Conservation (phyloP, 2,113 vertebrate genomes). For the Meles meles region DNA sequence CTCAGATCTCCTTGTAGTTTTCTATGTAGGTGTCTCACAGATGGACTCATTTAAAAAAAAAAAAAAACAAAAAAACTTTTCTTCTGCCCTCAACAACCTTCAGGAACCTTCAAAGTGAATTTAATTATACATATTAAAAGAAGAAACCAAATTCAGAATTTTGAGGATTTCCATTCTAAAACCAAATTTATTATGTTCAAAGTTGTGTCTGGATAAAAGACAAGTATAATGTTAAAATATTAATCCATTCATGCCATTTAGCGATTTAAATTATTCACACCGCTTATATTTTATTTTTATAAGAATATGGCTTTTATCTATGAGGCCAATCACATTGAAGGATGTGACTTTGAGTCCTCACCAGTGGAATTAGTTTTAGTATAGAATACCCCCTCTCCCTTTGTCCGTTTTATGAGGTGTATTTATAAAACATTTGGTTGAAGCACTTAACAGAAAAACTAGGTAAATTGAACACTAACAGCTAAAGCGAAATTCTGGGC, state of each 20-base stretch:
- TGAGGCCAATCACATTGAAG: slow-evolving; percentile 61
- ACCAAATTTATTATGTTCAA: slow-evolving; percentile 79
- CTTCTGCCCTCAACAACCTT: slow-evolving; percentile 45
- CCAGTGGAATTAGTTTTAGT: slow-evolving; percentile 52
- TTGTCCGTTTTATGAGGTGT: slow-evolving; percentile 48
- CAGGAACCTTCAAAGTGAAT: slow-evolving; percentile 52
- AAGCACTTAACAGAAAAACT: slow-evolving; percentile 35
- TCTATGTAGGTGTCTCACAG: not conserved
- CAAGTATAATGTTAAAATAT: slow-evolving; percentile 78
- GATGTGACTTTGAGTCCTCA: slow-evolving; percentile 53
- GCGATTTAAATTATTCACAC: slow-evolving; percentile 78
- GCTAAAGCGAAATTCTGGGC: slow-evolving; percentile 29
- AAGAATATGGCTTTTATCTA: slow-evolving; percentile 59
- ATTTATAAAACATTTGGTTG: slow-evolving; percentile 50
- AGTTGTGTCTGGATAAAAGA: slow-evolving; percentile 76
- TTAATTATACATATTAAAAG: slow-evolving; percentile 63
- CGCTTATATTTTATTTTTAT: slow-evolving; percentile 41
- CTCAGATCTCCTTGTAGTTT: not conserved
- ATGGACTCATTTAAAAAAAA: not conserved
- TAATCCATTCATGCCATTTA: slow-evolving; percentile 75
- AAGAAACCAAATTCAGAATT: slow-evolving; percentile 60
- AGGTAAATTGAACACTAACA: slow-evolving; percentile 3
- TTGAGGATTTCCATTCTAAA: slow-evolving; percentile 72
- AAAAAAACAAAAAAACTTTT: not conserved
- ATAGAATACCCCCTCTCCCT: slow-evolving; percentile 26